Evolutionary conservation across 2,113 vertebrate species (phyloP), one percentile per base, ranked within the genome.

Genomic region (Tursiops truncatus): DNA sequence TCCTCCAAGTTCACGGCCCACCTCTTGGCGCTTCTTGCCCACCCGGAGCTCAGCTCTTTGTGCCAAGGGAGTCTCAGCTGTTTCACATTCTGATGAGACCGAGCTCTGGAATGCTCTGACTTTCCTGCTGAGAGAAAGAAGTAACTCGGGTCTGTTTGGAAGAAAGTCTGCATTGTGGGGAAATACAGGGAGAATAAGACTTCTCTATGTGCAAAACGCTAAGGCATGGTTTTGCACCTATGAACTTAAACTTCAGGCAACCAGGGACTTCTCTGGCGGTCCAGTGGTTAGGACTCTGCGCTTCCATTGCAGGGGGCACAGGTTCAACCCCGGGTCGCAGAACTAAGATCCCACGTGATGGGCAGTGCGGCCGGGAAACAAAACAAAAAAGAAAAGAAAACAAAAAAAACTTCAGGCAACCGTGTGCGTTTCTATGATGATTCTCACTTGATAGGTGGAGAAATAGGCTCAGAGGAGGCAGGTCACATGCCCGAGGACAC

Each of bases 351-450:
- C 56, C 56, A 58, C 8, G 20, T 21, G 56, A 18, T 17, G 56
- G 21, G 56, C 56, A 21, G 56, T 21, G 56, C 7, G 6, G 56
- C 56, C 7, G 6, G 20, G 20, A 58, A 21, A 58, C 56, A 58
- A 58, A 56, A 20, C 53, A 56, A 20, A 58, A 58, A 58, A 7
- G 6, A 58, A 58, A 58, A 6, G 6, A 56, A 56, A 38, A 38
- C 38, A 38, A 38, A 38, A 56, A 7, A 17, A 67, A 23, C 28
- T 8, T 5, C 8, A 58, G 4, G 44, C 10, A 25, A 0, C 53
- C 3, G 0, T 1, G 70, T 58, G 83, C 15, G 18, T 26, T 21
- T 12, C 33, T 2, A 2, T 8, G 80, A 0, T 7, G 4, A 1
- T 50, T 67, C 88, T 62, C 50, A 2, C 9, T 21, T 31, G 12